phyloP scores from a whole-genome alignment of 2,797 vertebrate species.

The Alectoris magna region DNA sequence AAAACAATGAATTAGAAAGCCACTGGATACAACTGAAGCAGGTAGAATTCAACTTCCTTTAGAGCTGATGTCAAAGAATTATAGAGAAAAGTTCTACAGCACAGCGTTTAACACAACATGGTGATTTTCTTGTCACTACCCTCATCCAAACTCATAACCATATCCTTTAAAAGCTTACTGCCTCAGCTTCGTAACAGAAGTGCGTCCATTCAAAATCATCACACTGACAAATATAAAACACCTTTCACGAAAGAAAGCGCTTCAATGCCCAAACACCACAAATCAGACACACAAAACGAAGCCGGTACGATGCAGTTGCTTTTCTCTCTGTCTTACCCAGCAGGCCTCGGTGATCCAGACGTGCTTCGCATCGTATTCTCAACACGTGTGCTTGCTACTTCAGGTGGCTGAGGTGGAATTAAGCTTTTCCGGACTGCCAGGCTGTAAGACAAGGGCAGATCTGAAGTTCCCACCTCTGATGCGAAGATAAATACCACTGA shows the following conservation, averaged over 20 bases:
- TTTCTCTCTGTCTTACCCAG: conserved; percentile 83
- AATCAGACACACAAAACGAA: background rate
- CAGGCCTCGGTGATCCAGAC: conserved; percentile 92
- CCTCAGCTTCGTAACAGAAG: background rate
- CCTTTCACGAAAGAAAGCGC: background rate
- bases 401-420: conserved; percentile 90
- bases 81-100: accelerated
- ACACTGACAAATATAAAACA: background rate
- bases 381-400: conserved; percentile 85
- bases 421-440: conserved; percentile 93
- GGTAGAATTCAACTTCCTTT: background rate
- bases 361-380: conserved; percentile 88
- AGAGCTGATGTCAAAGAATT: background rate
- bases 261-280: background rate
- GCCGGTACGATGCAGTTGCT: background rate
- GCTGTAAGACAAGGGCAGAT: conserved; percentile 65
- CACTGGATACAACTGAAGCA: background rate
- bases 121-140: background rate
- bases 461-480: background rate
- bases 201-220: background rate
- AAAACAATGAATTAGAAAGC: background rate
- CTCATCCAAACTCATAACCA: background rate
- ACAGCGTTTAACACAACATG: background rate
- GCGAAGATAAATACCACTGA: background rate
- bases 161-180: background rate